These are phyloP conservation scores for Margarornis squamiger DNA, from an alignment of 2,797 vertebrate species.

Conservation along the genomic window DNA sequence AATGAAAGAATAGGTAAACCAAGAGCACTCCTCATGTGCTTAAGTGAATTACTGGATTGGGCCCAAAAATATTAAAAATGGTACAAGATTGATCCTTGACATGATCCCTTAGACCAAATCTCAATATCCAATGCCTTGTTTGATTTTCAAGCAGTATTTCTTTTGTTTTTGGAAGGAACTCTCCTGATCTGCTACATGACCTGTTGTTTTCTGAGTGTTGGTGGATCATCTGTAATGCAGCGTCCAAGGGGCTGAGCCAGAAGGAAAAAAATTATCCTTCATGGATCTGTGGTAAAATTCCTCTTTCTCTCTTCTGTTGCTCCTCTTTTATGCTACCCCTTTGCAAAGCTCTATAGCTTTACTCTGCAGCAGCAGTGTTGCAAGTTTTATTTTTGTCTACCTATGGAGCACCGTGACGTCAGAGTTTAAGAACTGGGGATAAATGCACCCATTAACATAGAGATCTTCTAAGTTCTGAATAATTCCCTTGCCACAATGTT, in stretches of 20 bases:
- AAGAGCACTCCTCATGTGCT: not conserved
- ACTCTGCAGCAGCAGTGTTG: accelerated
- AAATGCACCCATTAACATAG: not conserved
- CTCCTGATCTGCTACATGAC: not conserved
- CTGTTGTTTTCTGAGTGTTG: not conserved
- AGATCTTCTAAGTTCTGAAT: not conserved
- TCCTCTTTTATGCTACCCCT: not conserved
- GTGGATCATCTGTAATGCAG: not conserved
- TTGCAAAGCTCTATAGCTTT: not conserved
- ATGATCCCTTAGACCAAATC: not conserved
- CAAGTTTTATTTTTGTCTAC: not conserved
- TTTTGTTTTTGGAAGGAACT: not conserved
- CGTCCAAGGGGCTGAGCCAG: accelerated
- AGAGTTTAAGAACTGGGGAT: not conserved
- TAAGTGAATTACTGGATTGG: not conserved
- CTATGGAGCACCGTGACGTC: accelerated
- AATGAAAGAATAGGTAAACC: not conserved
- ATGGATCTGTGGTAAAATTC: not conserved
- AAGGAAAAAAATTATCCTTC: not conserved
- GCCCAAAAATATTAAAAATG: not conserved
- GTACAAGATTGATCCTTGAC: not conserved
- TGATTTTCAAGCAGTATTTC: not conserved
- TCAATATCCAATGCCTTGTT: not conserved
- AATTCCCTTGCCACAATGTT: not conserved
- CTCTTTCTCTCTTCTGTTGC: not conserved